phyloP scores from a whole-genome alignment of 2,888 invertebrate species.

The Drosophila merina region DNA sequence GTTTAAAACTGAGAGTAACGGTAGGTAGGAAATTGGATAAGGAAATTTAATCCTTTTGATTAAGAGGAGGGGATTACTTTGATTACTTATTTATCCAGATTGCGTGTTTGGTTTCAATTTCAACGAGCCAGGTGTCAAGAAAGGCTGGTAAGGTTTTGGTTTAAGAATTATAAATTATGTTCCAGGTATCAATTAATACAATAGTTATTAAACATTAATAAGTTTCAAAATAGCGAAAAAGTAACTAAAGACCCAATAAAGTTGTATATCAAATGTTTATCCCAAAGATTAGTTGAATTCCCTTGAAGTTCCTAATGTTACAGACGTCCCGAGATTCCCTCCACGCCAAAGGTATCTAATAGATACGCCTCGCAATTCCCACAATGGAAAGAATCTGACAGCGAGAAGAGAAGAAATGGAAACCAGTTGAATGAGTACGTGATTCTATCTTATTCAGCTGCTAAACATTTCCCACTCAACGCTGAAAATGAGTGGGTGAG shows the following conservation, averaged over 20 bases:
- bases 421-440: constrained; percentile 48
- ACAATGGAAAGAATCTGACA: constrained; percentile 2
- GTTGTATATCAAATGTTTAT: no score
- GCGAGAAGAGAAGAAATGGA: constrained; percentile 19
- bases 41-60: constrained; percentile 34
- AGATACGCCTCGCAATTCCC: neutral
- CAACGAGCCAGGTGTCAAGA: neutral
- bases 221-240: no score
- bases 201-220: no score
- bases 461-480: constrained; percentile 50
- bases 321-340: neutral
- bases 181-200: no score
- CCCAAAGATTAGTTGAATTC: neutral
- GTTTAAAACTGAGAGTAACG: constrained; percentile 11
- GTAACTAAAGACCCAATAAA: no score
- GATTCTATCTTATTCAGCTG: constrained; percentile 22
- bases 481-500: constrained; percentile 48
- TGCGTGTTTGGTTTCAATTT: neutral
- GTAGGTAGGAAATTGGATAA: constrained; percentile 19
- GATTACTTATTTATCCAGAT: neutral
- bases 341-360: neutral
- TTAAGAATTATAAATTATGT: no score
- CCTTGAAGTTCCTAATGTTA: neutral
- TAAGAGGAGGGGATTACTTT: neutral
- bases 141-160: no score